Base-by-base conservation (phyloP, 64 coral and sea anemone genomes). In the Cladopsammia gracilis region DNA sequence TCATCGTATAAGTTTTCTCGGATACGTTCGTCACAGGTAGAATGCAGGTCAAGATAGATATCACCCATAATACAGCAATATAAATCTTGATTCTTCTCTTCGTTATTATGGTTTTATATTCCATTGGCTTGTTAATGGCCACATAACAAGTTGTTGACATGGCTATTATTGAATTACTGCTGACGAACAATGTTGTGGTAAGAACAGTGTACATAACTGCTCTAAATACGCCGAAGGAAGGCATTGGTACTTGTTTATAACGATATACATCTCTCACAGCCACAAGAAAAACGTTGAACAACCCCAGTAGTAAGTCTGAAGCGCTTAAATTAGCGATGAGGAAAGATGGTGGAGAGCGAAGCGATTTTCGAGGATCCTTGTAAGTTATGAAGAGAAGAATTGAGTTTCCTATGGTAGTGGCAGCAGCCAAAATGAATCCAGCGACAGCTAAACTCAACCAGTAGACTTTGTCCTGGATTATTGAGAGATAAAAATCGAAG, bases 301-400 rank as follows among this genome's bases (percentile, higher is more conserved):
- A 10, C 4, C 79, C 79, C 7, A 66, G 44, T 16, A 83, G 60
- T 16, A 83, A 83, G 62, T 83, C 79, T 23, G 79, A 64, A 13
- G 45, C 79, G 43, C 79, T 61, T 50, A 83, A 67, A 83, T 83
- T 83, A 16, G 79, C 61, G 60, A 83, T 83, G 6, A 83, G 61
- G 13, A 83, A 44, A n/a, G 42, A 83, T 48, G 79, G 43, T 2
- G 79, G 79, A 10, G 79, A 48, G 18, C 79, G 79, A 20, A 83
- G 61, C 10, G 79, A 48, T 23, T 62, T 62, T 47, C 79, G 34
- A 15, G 79, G 79, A 83, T 83, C 44, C 11, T 83, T 64, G 79
- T 65, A 83, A n/a, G 20, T 64, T 19, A 58, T 83, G 60, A 83
- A 83, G 42, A 83, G 61, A 26, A 83, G 79, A 23, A 83, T 24